Evolutionary conservation across 2,797 vertebrate genomes (phyloP).

Genomic region (Schizothorax lantsangensis): DNA sequence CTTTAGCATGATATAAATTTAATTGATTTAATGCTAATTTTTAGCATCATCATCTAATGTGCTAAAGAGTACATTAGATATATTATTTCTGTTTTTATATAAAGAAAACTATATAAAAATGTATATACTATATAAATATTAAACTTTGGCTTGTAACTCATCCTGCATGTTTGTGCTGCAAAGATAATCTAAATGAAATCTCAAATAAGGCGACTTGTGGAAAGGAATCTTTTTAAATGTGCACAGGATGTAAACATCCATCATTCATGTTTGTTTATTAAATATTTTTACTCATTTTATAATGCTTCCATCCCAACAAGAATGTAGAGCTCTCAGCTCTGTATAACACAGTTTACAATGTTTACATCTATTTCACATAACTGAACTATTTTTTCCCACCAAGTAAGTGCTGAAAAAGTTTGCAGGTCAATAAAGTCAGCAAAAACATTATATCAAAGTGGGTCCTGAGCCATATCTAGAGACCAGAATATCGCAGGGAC

Average conservation of each 20-base stretch:
- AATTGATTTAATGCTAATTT: constrained; percentile 20
- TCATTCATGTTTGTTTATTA: neutral
- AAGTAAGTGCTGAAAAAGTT: neutral
- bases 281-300: neutral
- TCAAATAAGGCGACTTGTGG: neutral
- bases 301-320: neutral
- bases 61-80: neutral
- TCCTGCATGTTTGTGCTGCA: neutral
- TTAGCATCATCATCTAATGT: constrained; percentile 7
- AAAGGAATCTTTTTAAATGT: neutral
- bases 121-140: neutral
- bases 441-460: neutral
- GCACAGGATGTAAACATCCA: neutral
- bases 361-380: neutral
- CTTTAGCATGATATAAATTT: neutral
- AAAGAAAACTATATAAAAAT: neutral
- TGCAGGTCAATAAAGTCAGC: neutral
- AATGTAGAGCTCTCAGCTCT: neutral
- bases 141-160: neutral
- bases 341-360: neutral
- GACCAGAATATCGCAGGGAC: neutral
- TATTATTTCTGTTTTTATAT: neutral
- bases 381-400: neutral
- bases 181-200: neutral
- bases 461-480: neutral